Evolutionary conservation across 2,888 invertebrate species (phyloP), one percentile per base, ranked within the genome.

Genomic region (Heliconius cydno): DNA sequence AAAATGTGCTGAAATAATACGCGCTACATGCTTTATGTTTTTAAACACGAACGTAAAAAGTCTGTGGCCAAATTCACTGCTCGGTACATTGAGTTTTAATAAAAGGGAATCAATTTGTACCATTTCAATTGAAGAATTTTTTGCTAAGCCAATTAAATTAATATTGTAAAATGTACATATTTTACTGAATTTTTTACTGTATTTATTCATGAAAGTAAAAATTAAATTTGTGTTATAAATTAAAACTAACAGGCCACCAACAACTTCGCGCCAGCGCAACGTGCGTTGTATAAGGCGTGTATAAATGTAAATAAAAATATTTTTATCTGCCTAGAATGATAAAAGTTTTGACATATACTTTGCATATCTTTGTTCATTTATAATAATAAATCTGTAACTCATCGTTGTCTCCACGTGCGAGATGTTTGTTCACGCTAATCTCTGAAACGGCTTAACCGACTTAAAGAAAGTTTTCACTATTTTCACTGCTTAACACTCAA

Each of bases 1-100:
- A 73, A 73, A 25, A 12, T 15, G 38, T 73, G 57, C 73, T 73
- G 73, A 73, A 73, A 73, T 73, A 73, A 60, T 25, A 60, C 73
- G 60, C 34, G 28, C 13, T 60, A 34, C 57, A 34, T 38, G 25
- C 10, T 73, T 73, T 73, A 73, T 60, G 34, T 73, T 13, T 60
- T 60, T 57, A 60, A 60, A 73, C 60, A 25, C 13, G 73, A 22
- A 19, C 10, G 60, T 57, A 73, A 73, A 73, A 73, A 70, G 7
- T n/a, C 34, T 38, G 25, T 60, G 73, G 60, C 34, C n/a, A 38
- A 73, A 25, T n/a, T 60, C 0, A n/a, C 60, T 73, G 38, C 34
- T 15, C 73, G 73, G n/a, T 60, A 57, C 72, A 34, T 52, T 57
- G 34, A 60, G 60, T 73, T 73, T 73, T 25, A 38, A 73, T 73